Evolutionary conservation across 1,140 invertebrate species (phyloP), one percentile per base, ranked within the genome.

Genomic region (Cotesia glomerata): DNA sequence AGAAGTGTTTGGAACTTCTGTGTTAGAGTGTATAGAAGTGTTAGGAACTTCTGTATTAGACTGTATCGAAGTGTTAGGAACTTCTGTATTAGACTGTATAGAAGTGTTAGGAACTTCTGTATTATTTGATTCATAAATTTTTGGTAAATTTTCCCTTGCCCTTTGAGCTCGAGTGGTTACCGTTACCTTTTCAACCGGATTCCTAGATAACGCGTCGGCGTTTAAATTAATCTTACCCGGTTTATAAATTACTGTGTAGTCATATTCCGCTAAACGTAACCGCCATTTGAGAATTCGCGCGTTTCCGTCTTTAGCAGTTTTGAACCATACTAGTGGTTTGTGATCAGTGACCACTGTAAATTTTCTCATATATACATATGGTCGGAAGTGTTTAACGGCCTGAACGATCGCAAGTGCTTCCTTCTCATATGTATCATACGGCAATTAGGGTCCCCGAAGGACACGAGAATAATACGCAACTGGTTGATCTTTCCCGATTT

Each of bases 201-300:
- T 73, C 0, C 72, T 11, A 1, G 66, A 73, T 16, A 86, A 59
- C 2, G 81, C 79, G 56, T 86, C 85, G 0, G 80, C 85, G 58
- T 84, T 82, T n/a, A 64, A 68, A 74, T 87, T 83, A 18, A 75
- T 45, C 73, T 77, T 82, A 35, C 84, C 86, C 85, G 76, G 88
- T 39, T 39, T 39, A 7, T 39, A 39, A 11, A 39, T 39, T 5
- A 39, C 39, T 1, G 4, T 11, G 5, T 39, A 39, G 5, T 39
- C 39, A 0, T 39, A 39, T 2, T 39, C 39, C 2, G 39, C 85
- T 34, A 90, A 71, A 74, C 84, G 79, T 7, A 89, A 36, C 64
- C 84, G 72, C 89, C 89, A 91, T n/a, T 88, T 74, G 2, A 86
- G 79, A 14, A 90, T 74, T 76, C 86, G 75, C 7, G 39, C 5